Evolutionary conservation across 1,140 invertebrate genomes (phyloP).

Genomic region (Eufriesea mexicana): DNA sequence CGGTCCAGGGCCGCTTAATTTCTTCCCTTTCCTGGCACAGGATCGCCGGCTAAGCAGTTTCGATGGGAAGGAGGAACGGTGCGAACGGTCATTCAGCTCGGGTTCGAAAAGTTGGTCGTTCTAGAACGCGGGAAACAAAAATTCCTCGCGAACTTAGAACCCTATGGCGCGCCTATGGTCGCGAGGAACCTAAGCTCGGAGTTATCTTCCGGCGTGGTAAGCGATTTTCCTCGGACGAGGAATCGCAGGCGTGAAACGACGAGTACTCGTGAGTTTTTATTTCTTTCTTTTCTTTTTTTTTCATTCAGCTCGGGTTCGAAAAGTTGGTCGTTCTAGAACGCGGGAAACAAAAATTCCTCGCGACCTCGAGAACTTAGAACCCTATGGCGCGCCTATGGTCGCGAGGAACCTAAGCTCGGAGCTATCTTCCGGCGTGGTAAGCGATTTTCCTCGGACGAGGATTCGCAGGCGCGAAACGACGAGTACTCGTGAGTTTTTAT

Average conservation of each 20-base stretch:
- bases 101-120: neutral
- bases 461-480: too few species aligned
- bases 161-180: neutral
- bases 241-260: too few species aligned
- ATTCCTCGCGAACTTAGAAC: too few species aligned
- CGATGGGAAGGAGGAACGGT: neutral
- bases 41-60: slow-evolving; percentile 12
- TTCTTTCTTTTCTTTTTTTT: too few species aligned
- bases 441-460: too few species aligned
- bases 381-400: neutral
- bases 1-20: neutral
- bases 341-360: neutral
- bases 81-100: neutral
- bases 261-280: too few species aligned
- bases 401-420: neutral
- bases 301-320: neutral
- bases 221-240: too few species aligned
- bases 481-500: too few species aligned
- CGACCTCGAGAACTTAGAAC: too few species aligned
- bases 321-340: neutral
- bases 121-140: neutral
- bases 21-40: neutral
- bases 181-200: neutral
- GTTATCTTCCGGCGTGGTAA: neutral
- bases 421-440: neutral